Conservation (phyloP, 2,113 vertebrate species). For the Theristicus caerulescens region DNA sequence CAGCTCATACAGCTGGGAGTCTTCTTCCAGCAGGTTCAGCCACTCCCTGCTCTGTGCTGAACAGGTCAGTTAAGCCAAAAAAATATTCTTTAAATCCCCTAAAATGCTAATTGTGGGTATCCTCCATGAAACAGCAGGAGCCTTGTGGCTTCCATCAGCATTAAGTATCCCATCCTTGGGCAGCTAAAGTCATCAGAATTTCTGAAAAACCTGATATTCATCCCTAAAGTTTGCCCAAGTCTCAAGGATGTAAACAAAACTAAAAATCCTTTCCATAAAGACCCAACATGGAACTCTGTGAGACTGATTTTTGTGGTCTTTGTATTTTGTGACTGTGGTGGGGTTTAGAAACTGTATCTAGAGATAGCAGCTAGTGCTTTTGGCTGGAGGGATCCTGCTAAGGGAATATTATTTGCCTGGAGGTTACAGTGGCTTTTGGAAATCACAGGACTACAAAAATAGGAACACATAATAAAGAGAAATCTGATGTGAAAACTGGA, state of each 20-base stretch:
- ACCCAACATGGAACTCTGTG: background rate
- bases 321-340: background rate
- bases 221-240: fast-evolving
- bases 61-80: background rate
- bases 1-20: background rate
- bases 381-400: background rate
- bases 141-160: background rate
- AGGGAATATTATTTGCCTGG: background rate
- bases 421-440: background rate
- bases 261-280: background rate
- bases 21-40: background rate
- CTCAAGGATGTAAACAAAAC: background rate
- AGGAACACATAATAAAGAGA: background rate
- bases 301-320: background rate
- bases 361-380: background rate
- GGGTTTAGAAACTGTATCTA: background rate
- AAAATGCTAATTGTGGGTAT: background rate
- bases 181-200: background rate
- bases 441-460: background rate
- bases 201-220: background rate
- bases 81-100: background rate
- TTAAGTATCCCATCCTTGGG: background rate
- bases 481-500: background rate
- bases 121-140: background rate
- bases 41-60: background rate